Percentiles rank a stretch among this genome's conserved stretches.
phyloP scores from a whole-genome alignment of 2,888 invertebrate species.

The Lasioglossum lativentre region DNA sequence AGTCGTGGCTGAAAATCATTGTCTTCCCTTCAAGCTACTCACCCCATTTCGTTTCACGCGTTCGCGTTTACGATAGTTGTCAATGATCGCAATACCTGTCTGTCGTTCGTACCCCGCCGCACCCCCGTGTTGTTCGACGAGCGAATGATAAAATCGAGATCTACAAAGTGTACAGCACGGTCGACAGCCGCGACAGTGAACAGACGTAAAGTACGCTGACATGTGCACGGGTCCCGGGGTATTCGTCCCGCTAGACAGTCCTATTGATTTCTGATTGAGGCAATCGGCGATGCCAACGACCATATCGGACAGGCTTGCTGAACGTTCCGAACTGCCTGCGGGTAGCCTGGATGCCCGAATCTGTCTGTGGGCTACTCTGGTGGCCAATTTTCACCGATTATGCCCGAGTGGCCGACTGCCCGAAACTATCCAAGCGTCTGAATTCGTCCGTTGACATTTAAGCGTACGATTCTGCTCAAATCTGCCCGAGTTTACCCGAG shows the following conservation, averaged over 20 bases:
- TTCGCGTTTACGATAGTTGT: slow-evolving; percentile 7
- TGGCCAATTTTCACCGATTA: background rate
- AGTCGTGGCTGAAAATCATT: slow-evolving; percentile 7
- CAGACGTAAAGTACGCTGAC: slow-evolving; percentile 33
- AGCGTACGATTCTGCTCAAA: background rate
- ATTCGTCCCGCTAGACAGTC: slow-evolving; percentile 45
- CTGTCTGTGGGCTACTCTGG: background rate
- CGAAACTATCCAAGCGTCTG: background rate
- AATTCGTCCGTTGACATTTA: background rate
- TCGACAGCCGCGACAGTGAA: slow-evolving; percentile 15
- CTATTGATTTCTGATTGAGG: slow-evolving; percentile 65
- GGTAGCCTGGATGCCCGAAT: background rate
- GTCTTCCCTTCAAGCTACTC: background rate
- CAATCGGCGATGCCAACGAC: slow-evolving; percentile 59
- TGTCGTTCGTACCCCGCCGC: background rate
- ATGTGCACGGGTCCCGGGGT: slow-evolving; percentile 27
- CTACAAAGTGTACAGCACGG: slow-evolving; percentile 17
- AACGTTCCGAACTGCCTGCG: slow-evolving; percentile 11
- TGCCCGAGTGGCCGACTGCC: background rate
- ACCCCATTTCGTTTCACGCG: slow-evolving; percentile 7
- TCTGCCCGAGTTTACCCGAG: background rate
- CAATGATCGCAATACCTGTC: slow-evolving; percentile 4
- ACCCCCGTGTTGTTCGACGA: background rate
- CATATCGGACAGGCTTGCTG: slow-evolving; percentile 48
- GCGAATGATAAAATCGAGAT: slow-evolving; percentile 12